A percentile compares a stretch with the other conserved stretches of the same genome.
phyloP scores from a whole-genome alignment of 1,140 invertebrate genomes.

The Asobara japonica region DNA sequence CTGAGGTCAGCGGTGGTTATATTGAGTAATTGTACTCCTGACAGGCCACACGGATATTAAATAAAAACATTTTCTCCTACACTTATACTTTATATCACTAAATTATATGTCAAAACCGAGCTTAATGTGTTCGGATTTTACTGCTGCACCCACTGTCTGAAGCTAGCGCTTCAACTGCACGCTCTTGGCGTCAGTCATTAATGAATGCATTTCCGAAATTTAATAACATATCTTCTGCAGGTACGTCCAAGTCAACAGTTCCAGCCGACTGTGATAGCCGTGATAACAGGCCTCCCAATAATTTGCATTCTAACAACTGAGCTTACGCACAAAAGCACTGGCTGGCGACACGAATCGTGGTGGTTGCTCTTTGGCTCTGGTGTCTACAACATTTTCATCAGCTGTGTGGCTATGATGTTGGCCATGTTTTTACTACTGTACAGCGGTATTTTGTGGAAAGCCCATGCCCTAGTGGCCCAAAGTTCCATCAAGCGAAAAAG shows the following conservation, averaged over 20 bases:
- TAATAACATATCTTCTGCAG: no score
- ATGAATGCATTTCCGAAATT: no score
- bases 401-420: slow-evolving; percentile 66
- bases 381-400: slow-evolving; percentile 70
- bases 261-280: slow-evolving; percentile 69
- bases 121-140: no score
- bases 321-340: slow-evolving; percentile 67
- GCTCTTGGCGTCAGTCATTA: no score
- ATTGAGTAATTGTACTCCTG: no score
- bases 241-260: slow-evolving; percentile 64
- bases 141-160: no score
- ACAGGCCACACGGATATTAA: no score
- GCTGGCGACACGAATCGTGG: slow-evolving; percentile 68
- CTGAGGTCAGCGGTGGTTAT: no score
- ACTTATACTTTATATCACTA: no score
- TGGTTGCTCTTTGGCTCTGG: slow-evolving; percentile 69
- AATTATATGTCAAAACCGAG: no score
- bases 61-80: no score
- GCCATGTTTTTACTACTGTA: slow-evolving; percentile 68
- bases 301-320: slow-evolving; percentile 70
- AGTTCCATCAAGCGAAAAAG: slow-evolving; percentile 60
- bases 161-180: no score
- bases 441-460: slow-evolving; percentile 64
- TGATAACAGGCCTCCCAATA: slow-evolving; percentile 69
- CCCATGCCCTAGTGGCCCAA: slow-evolving; percentile 62